Conservation (phyloP, 2,888 invertebrate genomes). For the Eretmocerus hayati region DNA sequence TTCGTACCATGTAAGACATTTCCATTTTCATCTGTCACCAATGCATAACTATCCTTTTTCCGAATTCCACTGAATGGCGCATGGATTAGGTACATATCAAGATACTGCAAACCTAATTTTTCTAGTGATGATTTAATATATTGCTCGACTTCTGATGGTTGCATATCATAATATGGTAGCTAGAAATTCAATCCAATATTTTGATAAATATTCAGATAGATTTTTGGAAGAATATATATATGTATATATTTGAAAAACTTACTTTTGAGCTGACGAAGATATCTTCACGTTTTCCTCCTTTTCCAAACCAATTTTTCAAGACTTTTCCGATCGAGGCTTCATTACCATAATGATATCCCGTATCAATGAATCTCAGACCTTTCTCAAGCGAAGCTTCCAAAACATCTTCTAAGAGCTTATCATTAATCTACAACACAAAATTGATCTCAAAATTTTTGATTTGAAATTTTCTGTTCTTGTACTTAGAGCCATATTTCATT, state of each 20-base stretch:
- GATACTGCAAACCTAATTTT: slow-evolving; percentile 59
- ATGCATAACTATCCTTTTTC: slow-evolving; percentile 52
- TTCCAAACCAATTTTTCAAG: slow-evolving; percentile 58
- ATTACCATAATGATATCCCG: slow-evolving; percentile 72
- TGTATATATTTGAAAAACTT: neutral
- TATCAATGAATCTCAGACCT: slow-evolving; percentile 73
- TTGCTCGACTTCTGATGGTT: slow-evolving; percentile 58
- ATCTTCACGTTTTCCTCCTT: slow-evolving; percentile 61
- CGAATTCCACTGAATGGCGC: slow-evolving; percentile 63
- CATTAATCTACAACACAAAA: neutral
- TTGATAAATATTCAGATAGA: neutral
- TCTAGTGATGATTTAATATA: slow-evolving; percentile 59
- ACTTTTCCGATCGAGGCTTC: slow-evolving; percentile 67
- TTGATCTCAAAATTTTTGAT: neutral
- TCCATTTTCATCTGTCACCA: slow-evolving; percentile 54
- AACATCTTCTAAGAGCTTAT: slow-evolving; percentile 56
- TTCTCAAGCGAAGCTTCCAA: slow-evolving; percentile 59
- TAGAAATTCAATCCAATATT: slow-evolving; percentile 39
- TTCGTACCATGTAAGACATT: slow-evolving; percentile 55
- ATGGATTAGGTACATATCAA: slow-evolving; percentile 74
- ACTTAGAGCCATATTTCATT: neutral
- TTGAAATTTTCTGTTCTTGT: neutral
- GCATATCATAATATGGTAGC: slow-evolving; percentile 63
- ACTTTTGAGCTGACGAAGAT: slow-evolving; percentile 77
- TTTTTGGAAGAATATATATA: neutral